Percentiles rank a stretch among this genome's conserved stretches.
Evolutionary conservation across 2,888 invertebrate species (phyloP).

Genomic region (Melinaea menophilus): DNA sequence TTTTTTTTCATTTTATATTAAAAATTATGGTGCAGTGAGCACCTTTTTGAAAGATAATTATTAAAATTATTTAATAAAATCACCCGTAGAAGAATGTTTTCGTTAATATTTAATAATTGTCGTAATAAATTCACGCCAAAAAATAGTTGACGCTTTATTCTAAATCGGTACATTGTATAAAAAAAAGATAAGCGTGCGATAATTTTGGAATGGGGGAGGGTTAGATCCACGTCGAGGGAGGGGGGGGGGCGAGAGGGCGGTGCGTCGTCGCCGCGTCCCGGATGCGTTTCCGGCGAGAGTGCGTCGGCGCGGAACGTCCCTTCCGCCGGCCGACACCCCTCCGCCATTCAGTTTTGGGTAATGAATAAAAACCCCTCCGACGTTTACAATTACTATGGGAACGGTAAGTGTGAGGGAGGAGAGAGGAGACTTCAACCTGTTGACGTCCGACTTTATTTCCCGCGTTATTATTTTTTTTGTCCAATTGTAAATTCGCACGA

Average conservation of each 20-base stretch:
- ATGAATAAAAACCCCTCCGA: slow-evolving; percentile 47
- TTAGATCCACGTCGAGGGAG: slow-evolving; percentile 47
- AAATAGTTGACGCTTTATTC: background rate
- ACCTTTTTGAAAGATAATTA: background rate
- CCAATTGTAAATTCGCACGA: no score
- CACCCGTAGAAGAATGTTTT: no score
- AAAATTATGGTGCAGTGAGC: no score
- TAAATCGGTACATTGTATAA: slow-evolving; percentile 10
- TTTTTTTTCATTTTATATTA: no score
- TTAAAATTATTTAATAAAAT: no score
- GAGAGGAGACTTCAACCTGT: background rate
- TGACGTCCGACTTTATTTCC: background rate
- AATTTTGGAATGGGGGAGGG: slow-evolving; percentile 41
- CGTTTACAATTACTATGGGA: slow-evolving; percentile 13
- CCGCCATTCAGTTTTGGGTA: slow-evolving; percentile 53
- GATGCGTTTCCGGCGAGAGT: slow-evolving; percentile 70
- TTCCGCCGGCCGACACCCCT: slow-evolving; percentile 63
- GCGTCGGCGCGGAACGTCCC: slow-evolving; percentile 71
- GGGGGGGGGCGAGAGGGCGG: slow-evolving; percentile 54
- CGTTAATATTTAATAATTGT: no score
- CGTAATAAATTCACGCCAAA: no score
- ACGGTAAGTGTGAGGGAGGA: background rate
- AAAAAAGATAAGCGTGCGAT: slow-evolving; percentile 19
- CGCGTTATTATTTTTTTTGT: background rate
- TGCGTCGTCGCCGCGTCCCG: slow-evolving; percentile 68